Evolutionary conservation across 2,888 invertebrate species (phyloP).

Genomic region (Tinea semifulvella): DNA sequence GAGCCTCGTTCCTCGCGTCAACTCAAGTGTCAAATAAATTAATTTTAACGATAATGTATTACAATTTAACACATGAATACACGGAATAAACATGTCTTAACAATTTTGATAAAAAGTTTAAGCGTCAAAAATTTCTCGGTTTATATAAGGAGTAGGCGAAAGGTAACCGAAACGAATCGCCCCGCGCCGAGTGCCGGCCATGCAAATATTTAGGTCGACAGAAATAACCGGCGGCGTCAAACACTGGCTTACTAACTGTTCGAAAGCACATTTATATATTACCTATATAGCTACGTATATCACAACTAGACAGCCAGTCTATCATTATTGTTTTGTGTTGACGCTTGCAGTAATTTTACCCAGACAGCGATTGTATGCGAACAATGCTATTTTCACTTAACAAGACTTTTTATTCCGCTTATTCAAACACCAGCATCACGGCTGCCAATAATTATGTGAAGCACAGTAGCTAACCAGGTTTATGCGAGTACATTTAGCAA

Average conservation of each 20-base stretch:
- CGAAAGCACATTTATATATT: background rate
- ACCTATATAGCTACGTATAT: background rate
- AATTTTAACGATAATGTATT: too few species aligned
- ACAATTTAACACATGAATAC: too few species aligned
- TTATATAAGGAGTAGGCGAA: constrained; percentile 25
- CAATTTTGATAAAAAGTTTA: too few species aligned
- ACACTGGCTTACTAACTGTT: background rate
- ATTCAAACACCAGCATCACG: background rate
- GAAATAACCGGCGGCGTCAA: constrained; percentile 38
- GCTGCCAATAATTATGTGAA: background rate
- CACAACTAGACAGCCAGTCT: background rate
- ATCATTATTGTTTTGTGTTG: background rate
- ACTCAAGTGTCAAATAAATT: constrained; percentile 2
- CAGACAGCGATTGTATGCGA: background rate
- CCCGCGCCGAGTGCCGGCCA: constrained; percentile 28
- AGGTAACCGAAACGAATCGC: constrained; percentile 14
- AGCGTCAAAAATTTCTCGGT: background rate
- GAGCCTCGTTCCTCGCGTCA: background rate
- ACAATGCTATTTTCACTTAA: background rate
- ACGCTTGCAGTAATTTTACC: constrained; percentile 1
- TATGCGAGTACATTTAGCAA: background rate
- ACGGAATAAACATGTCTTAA: background rate
- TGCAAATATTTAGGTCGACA: constrained; percentile 57
- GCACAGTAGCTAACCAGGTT: constrained; percentile 8
- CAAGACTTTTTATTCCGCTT: background rate